Evolutionary conservation across 2,888 invertebrate genomes (phyloP).

Genomic region (Meta bourneti): DNA sequence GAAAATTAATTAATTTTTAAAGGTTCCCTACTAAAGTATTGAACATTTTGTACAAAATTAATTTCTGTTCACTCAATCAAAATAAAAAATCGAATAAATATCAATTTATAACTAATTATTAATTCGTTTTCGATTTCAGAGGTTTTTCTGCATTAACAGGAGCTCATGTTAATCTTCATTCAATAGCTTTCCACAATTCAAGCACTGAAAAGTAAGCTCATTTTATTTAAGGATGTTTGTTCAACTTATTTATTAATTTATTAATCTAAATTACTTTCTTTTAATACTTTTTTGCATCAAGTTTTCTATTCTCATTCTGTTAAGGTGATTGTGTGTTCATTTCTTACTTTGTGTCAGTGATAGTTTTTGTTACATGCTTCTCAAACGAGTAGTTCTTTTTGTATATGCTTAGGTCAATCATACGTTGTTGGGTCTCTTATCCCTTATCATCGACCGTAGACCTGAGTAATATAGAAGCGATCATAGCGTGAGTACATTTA

Average conservation of each 20-base stretch:
- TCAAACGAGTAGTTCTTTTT: too few species aligned
- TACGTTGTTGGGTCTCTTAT: slow-evolving; percentile 77
- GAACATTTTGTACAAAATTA: too few species aligned
- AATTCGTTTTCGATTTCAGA: slow-evolving; percentile 26
- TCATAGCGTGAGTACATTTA: slow-evolving; percentile 57
- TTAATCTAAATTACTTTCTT: background rate
- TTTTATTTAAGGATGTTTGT: background rate
- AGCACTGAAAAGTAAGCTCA: slow-evolving; percentile 71
- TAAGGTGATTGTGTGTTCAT: too few species aligned
- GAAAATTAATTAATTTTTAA: too few species aligned
- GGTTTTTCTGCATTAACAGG: slow-evolving; percentile 77
- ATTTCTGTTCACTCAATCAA: too few species aligned
- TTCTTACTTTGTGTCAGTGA: too few species aligned
- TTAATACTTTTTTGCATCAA: background rate
- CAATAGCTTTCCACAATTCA: slow-evolving; percentile 67
- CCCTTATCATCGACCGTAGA: slow-evolving; percentile 74
- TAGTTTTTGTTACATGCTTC: too few species aligned
- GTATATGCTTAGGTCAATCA: slow-evolving; percentile 59
- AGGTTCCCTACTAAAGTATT: too few species aligned
- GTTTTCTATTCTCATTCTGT: too few species aligned
- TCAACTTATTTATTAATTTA: background rate
- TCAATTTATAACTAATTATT: background rate
- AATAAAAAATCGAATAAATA: too few species aligned
- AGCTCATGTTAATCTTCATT: slow-evolving; percentile 77
- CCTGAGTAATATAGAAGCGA: slow-evolving; percentile 67